Conservation (phyloP, 1,140 invertebrate genomes). For the Gryon sp. region DNA sequence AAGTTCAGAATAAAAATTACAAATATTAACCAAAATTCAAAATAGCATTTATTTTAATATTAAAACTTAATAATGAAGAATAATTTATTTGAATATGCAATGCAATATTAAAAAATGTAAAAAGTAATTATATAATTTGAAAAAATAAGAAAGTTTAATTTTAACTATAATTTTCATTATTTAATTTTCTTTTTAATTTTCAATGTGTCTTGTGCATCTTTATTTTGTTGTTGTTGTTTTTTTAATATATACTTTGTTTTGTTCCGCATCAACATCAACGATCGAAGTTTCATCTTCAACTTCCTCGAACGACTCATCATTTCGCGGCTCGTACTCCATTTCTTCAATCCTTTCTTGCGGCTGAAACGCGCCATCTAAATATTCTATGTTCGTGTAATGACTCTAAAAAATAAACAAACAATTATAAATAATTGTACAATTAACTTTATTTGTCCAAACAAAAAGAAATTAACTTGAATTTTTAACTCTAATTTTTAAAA, state of each 20-base stretch:
- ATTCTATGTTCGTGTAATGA: slow-evolving; percentile 42
- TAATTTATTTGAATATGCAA: too few relatives aligned
- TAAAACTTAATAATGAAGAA: too few relatives aligned
- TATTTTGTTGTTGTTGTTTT: too few relatives aligned
- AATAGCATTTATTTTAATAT: background rate
- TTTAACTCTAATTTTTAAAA: too few relatives aligned
- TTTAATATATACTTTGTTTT: too few relatives aligned
- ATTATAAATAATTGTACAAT: background rate
- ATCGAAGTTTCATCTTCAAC: slow-evolving; percentile 18
- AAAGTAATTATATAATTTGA: too few relatives aligned
- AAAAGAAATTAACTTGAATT: too few relatives aligned
- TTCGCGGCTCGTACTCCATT: slow-evolving; percentile 4
- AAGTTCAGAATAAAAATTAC: slow-evolving; percentile 2
- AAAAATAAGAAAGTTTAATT: background rate
- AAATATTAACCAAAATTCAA: background rate
- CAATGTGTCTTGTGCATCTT: too few relatives aligned
- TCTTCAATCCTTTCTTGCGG: slow-evolving; percentile 13
- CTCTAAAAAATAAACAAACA: slow-evolving; percentile 6
- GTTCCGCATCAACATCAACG: background rate
- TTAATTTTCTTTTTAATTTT: background rate
- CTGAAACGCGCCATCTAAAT: slow-evolving; percentile 27
- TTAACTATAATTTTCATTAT: too few relatives aligned
- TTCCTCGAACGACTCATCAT: slow-evolving; percentile 40
- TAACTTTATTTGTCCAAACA: background rate
- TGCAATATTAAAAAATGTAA: too few relatives aligned